Percentiles rank a stretch among this genome's conserved stretches.
Evolutionary conservation across 2,113 vertebrate species (phyloP).

Genomic region (Danionella cerebrum): DNA sequence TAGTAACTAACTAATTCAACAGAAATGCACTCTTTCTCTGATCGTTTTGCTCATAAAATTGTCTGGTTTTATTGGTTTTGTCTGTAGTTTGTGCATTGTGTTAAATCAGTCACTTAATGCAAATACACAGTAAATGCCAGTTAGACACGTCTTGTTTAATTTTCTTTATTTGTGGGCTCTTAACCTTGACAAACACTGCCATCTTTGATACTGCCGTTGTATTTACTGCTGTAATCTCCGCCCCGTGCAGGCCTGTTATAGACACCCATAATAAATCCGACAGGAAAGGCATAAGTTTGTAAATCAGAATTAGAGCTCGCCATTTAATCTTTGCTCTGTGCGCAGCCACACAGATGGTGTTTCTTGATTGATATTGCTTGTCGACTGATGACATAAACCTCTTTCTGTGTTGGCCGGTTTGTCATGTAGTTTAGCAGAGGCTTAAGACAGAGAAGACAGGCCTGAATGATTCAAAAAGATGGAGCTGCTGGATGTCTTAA

Average conservation of each 20-base stretch:
- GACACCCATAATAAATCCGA: background rate
- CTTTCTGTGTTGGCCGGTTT: constrained; percentile 11
- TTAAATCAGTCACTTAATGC: too few relatives aligned
- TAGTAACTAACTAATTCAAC: too few relatives aligned
- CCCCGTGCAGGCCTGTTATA: background rate
- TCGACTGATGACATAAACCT: background rate
- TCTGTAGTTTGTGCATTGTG: too few relatives aligned
- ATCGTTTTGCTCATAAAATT: too few relatives aligned
- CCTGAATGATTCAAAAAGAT: background rate
- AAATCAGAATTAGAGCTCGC: background rate
- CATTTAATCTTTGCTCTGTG: constrained; percentile 16
- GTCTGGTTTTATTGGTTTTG: too few relatives aligned
- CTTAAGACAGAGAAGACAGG: constrained; percentile 1
- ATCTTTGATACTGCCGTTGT: background rate
- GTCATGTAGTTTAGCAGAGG: background rate
- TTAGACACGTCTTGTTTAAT: too few relatives aligned
- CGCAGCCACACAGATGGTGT: background rate
- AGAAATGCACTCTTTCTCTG: too few relatives aligned
- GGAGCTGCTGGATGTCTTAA: background rate
- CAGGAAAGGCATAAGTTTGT: constrained; percentile 8
- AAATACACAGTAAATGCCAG: too few relatives aligned
- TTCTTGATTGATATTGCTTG: background rate
- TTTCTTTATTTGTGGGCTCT: background rate
- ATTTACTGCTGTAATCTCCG: constrained; percentile 9
- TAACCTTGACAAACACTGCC: background rate